phyloP scores from a whole-genome alignment of 2,888 invertebrate species.

The Poecilobothrus nobilitatus region DNA sequence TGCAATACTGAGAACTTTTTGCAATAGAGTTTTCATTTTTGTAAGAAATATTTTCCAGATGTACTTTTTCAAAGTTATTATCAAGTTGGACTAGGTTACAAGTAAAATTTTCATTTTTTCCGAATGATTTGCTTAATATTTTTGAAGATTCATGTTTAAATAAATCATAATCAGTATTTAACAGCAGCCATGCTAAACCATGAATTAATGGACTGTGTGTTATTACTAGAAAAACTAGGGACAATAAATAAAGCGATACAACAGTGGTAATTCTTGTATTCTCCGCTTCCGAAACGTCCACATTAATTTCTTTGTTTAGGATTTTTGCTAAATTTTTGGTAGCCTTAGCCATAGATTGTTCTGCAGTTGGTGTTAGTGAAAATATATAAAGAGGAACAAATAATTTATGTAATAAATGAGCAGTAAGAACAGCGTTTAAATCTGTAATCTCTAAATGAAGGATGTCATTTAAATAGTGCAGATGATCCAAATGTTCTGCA shows the following conservation, averaged over 20 bases:
- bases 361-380: conserved; percentile 59
- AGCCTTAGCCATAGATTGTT: conserved; percentile 50
- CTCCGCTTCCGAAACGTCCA: conserved; percentile 50
- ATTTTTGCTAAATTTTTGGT: conserved; percentile 58
- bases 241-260: conserved; percentile 81
- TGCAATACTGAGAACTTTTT: conserved; percentile 16
- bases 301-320: conserved; percentile 50
- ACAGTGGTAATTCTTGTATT: conserved; percentile 79
- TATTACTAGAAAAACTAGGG: conserved; percentile 91
- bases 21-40: conserved; percentile 28
- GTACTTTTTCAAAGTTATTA: conserved; percentile 65
- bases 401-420: conserved; percentile 86
- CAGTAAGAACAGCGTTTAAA: conserved; percentile 86
- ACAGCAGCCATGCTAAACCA: conserved; percentile 71
- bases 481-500: conserved; percentile 93
- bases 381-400: conserved; percentile 90
- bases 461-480: conserved; percentile 96
- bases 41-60: conserved; percentile 47
- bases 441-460: conserved; percentile 84
- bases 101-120: conserved; percentile 50
- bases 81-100: conserved; percentile 62
- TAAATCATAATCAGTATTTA: conserved; percentile 69
- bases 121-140: conserved; percentile 57
- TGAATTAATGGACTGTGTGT: conserved; percentile 85
- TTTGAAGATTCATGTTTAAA: conserved; percentile 61